Percentiles rank a stretch among this genome's conserved stretches.
Evolutionary conservation across 2,888 invertebrate species (phyloP).

Genomic region (Phasia obesa): DNA sequence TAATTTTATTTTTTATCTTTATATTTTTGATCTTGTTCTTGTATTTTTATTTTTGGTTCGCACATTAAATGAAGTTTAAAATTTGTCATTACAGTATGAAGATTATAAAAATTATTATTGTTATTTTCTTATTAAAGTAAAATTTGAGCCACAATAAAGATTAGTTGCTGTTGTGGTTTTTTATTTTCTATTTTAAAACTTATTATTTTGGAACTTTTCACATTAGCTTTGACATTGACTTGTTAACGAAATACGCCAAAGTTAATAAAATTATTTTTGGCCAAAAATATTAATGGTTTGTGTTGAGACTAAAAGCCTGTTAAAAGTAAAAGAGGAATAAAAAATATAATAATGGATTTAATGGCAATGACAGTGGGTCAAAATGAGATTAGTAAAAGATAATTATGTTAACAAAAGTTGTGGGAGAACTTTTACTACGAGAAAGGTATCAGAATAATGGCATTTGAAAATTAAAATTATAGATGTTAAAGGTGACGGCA

Average conservation of each 20-base stretch:
- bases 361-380: background rate
- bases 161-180: background rate
- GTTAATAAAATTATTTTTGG: constrained; percentile 38
- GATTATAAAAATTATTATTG: constrained; percentile 7
- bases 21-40: background rate
- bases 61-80: constrained; percentile 51
- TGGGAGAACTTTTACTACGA: no score
- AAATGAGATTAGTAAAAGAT: no score
- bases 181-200: background rate
- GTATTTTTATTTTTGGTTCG: background rate
- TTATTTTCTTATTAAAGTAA: constrained; percentile 23
- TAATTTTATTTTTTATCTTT: background rate
- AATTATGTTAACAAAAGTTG: no score
- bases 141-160: constrained; percentile 13
- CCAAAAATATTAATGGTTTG: constrained; percentile 1
- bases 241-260: constrained; percentile 24
- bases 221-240: constrained; percentile 59
- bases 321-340: background rate
- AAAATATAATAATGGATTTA: constrained; percentile 28
- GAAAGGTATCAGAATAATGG: no score
- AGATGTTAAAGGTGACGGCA: no score
- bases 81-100: constrained; percentile 45
- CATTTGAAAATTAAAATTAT: no score
- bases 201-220: constrained; percentile 43
- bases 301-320: background rate